Base-by-base conservation (phyloP, 2,888 invertebrate species). In the Neoitamus cyanurus region DNA sequence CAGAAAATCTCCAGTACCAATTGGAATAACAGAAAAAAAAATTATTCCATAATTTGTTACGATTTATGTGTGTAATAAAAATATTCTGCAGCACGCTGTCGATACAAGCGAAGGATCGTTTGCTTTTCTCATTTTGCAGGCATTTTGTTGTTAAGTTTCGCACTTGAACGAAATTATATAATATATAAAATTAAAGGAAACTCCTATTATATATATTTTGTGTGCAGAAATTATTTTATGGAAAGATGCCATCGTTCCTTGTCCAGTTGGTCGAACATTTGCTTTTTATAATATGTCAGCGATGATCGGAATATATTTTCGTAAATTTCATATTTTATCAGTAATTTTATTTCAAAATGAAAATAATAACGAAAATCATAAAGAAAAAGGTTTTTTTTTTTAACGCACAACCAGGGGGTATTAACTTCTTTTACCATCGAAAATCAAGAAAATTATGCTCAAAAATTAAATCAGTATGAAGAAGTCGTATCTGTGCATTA, bases 351-450 rank as follows among this genome's bases (percentile, higher is more conserved):
- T 34, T 7, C 2, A 34, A 36, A 37, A 69, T 42, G 6, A 25
- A 82, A 69, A 25, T 48, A 30, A 69, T 36, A 82, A 13, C 9
- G 20, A 20, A 37, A 68, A 28, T 20, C 37, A 82, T 58, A 80
- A 80, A 58, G 30, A 15, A 58, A 80, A 58, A n/a, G n/a, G n/a
- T n/a, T n/a, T n/a, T n/a, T 48, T 28, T 34, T 11, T 31, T 9
- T 31, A 37, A 75, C 37, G 82, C 69, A 82, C 36, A 69, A 69
- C 69, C 82, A 37, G 42, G 68, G 37, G 69, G 36, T 80, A 82
- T 82, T 82, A 82, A 69, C 82, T 82, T 82, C 82, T 82, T 82
- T 69, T 25, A 69, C 2, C 25, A 25, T 36, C 25, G 13, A 36
- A n/a, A 25, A 58, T 0, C 13, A 28, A 77, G 4, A 34, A 36